Conservation (phyloP, 2,888 invertebrate species). For the Diadromus collaris region DNA sequence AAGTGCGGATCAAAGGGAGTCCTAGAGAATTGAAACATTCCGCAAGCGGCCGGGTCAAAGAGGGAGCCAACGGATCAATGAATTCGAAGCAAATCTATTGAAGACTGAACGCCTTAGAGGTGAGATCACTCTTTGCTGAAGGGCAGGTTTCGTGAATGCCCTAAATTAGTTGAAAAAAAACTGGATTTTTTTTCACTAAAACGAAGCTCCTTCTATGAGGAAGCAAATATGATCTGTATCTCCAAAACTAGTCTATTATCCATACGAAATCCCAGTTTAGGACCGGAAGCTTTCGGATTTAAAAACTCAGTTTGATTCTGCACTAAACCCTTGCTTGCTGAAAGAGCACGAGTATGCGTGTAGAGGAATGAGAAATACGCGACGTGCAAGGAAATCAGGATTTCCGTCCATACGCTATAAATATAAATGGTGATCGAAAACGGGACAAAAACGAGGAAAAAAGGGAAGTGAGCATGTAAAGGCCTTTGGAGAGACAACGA, state of each 20-base stretch:
- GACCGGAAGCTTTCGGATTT: no score
- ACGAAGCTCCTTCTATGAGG: no score
- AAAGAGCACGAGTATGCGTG: no score
- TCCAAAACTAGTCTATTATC: no score
- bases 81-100: neutral
- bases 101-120: neutral
- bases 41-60: constrained; percentile 12
- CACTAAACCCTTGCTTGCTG: no score
- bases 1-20: neutral
- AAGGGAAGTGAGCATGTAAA: neutral
- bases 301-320: no score
- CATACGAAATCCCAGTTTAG: no score
- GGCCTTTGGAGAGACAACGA: neutral
- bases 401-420: no score
- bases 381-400: no score
- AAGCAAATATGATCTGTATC: no score
- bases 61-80: neutral
- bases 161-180: neutral
- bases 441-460: neutral
- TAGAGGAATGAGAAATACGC: no score
- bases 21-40: constrained; percentile 23
- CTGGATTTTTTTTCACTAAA: neutral
- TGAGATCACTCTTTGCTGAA: neutral
- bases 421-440: neutral
- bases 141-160: neutral